phyloP scores from a whole-genome alignment of 1,140 invertebrate genomes.

The Euglossa dilemma region DNA sequence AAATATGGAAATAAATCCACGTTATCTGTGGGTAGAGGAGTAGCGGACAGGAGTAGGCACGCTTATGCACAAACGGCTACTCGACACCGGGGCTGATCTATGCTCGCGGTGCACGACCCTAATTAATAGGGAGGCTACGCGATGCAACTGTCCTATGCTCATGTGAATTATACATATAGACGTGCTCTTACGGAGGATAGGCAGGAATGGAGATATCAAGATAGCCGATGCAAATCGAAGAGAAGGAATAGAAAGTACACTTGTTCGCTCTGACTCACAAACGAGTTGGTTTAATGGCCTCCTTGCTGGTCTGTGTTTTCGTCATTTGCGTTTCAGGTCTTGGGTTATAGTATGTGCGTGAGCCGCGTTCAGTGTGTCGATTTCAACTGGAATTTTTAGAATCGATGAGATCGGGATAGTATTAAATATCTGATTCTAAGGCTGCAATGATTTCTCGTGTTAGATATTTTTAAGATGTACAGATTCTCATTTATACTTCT shows the following conservation, averaged over 20 bases:
- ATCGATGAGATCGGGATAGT: no score
- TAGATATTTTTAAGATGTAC: no score
- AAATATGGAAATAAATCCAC: constrained; percentile 9
- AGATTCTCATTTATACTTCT: no score
- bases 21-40: background rate
- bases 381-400: no score
- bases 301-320: background rate
- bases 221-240: constrained; percentile 47
- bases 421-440: no score
- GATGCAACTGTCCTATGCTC: constrained; percentile 78
- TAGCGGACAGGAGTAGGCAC: constrained; percentile 34
- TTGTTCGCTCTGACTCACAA: background rate
- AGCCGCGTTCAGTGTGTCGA: background rate
- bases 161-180: constrained; percentile 76
- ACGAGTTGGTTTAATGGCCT: background rate
- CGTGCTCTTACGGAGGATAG: constrained; percentile 42
- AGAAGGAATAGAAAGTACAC: constrained; percentile 37
- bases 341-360: background rate
- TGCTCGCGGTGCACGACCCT: constrained; percentile 79
- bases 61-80: constrained; percentile 53
- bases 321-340: background rate
- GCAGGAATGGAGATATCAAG: constrained; percentile 31
- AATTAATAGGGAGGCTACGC: constrained; percentile 81
- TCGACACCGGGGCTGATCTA: constrained; percentile 75
- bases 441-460: no score